Conservation (phyloP, 1,140 invertebrate genomes). For the Drosophila prosaltans region DNA sequence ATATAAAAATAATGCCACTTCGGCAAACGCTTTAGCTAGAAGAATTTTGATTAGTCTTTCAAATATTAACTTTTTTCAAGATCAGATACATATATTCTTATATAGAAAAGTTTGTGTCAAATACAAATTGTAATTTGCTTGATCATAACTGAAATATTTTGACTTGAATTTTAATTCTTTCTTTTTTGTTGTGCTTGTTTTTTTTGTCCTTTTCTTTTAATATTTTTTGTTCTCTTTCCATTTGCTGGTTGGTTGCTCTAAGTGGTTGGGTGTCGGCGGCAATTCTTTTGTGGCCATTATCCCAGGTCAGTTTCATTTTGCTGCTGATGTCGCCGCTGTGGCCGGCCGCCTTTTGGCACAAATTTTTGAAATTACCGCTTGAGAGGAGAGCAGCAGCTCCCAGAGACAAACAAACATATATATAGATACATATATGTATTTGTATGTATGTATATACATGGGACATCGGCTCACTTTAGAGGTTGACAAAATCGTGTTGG, state of each 20-base stretch:
- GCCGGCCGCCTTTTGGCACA: constrained; percentile 57
- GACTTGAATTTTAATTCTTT: neutral
- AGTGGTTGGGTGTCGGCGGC: constrained; percentile 11
- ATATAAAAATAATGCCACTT: neutral
- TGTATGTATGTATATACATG: constrained; percentile 6
- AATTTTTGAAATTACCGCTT: constrained; percentile 61
- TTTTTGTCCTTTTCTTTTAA: neutral
- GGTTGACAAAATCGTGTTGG: constrained; percentile 74
- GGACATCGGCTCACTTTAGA: constrained; percentile 57
- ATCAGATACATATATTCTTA: too few relatives aligned
- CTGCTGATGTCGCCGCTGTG: constrained; percentile 6
- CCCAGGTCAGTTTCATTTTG: constrained; percentile 22
- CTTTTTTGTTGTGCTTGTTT: too few relatives aligned
- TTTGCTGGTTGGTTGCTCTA: neutral
- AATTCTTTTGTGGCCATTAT: constrained; percentile 19
- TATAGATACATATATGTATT: neutral
- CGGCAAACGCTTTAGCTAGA: neutral
- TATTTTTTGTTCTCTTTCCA: constrained; percentile 1
- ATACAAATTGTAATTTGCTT: too few relatives aligned
- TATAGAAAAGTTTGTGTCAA: too few relatives aligned
- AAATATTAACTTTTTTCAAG: neutral
- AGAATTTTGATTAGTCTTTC: neutral
- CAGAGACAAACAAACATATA: neutral
- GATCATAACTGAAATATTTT: neutral
- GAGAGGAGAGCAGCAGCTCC: constrained; percentile 35